Percentiles rank a stretch among this genome's conserved stretches.
These are phyloP conservation scores for Serranus cabrilla DNA, from an alignment of 2,797 vertebrate species.

Conservation along the genomic window DNA sequence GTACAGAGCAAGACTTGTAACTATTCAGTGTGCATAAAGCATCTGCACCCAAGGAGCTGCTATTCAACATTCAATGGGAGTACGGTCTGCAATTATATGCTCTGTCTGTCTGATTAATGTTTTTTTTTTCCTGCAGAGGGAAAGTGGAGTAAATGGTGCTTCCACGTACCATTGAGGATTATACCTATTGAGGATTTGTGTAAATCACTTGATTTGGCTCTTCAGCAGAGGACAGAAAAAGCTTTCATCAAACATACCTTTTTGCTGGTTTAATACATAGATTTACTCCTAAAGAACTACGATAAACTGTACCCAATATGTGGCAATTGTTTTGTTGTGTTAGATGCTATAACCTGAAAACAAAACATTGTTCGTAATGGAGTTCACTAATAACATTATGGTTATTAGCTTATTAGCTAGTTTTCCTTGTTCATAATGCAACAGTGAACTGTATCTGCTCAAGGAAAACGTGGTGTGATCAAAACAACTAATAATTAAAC, in stretches of 20 bases:
- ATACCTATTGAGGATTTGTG: not conserved
- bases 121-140: not conserved
- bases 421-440: not conserved
- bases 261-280: not conserved
- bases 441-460: not conserved
- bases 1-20: slow-evolving; percentile 15
- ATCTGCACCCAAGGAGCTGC: slow-evolving; percentile 8
- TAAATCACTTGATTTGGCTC: slow-evolving; percentile 24
- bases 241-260: slow-evolving; percentile 12
- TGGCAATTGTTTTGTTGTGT: not conserved
- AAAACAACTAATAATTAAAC: no score
- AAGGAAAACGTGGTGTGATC: not conserved
- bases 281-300: not conserved
- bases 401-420: not conserved
- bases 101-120: slow-evolving; percentile 39
- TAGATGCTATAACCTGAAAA: not conserved
- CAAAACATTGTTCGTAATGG: slow-evolving; percentile 1
- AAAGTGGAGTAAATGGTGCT: slow-evolving; percentile 19
- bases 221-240: slow-evolving; percentile 1
- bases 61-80: slow-evolving; percentile 46
- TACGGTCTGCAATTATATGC: slow-evolving; percentile 34
- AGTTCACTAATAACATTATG: slow-evolving; percentile 23
- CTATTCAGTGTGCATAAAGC: slow-evolving; percentile 31
- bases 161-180: not conserved
- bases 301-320: not conserved